Base-by-base conservation (phyloP, 1,140 invertebrate genomes). In the Drosophila aff. region DNA sequence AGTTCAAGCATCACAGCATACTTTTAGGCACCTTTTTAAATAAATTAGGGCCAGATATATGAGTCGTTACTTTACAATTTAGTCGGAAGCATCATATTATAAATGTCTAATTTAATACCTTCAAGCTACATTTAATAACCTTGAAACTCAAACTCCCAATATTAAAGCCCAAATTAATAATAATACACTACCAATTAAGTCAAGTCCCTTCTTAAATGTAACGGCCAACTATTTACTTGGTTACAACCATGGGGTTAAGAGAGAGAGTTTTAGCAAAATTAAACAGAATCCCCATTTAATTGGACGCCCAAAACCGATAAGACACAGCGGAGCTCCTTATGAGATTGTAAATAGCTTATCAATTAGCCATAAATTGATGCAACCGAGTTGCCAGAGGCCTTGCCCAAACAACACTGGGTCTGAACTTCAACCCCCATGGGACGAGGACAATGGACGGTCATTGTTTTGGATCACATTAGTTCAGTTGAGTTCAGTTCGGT, bases 361-460 rank as follows among this genome's bases (percentile, higher is more conserved):
- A 75, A 75, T 75, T 75, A 64, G 49, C 69, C 72, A 75, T 75
- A 75, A 75, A 75, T 75, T 75, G 72, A 57, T 52, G 33, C 58
- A 57, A 36, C 47, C 21, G 10, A 60, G 38, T 10, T 16, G 53
- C 38, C 16, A 43, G 3, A 38, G 69, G 44, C 69, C 55, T 28
- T 18, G 21, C 18, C 43, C 33, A 57, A 13, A 23, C 46, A 31
- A 26, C 21, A 26, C 31, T 50, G 31, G 10, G 11, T 13, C 21
- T 50, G 10, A 50, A 36, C 60, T 50, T 33, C 44, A 31, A 23
- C 60, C 46, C 46, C 60, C 46, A 23, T 52, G n/a, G 4, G 53
- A 11, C 28, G 15, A 13, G 23, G 71, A 63, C 72, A 75, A 75
- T 64, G 59, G 26, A 21, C 16, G 71, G 58, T 63, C 69, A 75